Percentiles rank a stretch among this genome's conserved stretches.
phyloP scores from a whole-genome alignment of 2,113 vertebrate species.

The Castor canadensis region DNA sequence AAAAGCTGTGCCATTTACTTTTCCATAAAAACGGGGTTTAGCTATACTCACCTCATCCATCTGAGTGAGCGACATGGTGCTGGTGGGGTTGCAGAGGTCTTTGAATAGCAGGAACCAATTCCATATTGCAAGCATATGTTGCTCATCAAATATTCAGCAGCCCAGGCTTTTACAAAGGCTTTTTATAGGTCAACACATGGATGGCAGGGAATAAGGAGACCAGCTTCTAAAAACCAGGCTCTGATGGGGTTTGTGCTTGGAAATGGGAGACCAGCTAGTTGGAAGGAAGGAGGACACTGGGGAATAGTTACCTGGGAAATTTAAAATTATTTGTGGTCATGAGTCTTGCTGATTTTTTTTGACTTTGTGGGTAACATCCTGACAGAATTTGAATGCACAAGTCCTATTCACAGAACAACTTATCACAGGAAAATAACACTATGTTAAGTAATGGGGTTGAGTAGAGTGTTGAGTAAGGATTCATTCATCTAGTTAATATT shows the following conservation, averaged over 20 bases:
- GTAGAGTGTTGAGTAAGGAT: neutral
- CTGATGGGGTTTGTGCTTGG: neutral
- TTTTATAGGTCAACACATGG: conserved; percentile 1
- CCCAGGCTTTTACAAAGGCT: conserved; percentile 59
- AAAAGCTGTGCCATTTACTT: neutral
- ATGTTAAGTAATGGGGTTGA: neutral
- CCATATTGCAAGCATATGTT: conserved; percentile 76
- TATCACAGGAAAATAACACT: neutral
- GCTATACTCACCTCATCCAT: neutral
- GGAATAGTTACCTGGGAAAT: neutral
- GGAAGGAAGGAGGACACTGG: neutral
- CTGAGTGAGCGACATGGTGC: conserved; percentile 52
- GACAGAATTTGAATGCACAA: neutral
- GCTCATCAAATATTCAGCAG: conserved; percentile 84
- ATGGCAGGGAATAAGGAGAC: conserved; percentile 11
- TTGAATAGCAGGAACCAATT: conserved; percentile 58
- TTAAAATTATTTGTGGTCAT: neutral
- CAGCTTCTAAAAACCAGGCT: neutral
- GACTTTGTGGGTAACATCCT: neutral
- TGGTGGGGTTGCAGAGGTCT: conserved; percentile 63
- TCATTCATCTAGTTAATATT: neutral
- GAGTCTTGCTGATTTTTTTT: conserved; percentile 24
- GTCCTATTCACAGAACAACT: neutral
- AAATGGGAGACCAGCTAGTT: neutral
- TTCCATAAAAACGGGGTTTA: conserved; percentile 1